Evolutionary conservation across 2,888 invertebrate species (phyloP), one percentile per base, ranked within the genome.

Genomic region (Arge pagana): DNA sequence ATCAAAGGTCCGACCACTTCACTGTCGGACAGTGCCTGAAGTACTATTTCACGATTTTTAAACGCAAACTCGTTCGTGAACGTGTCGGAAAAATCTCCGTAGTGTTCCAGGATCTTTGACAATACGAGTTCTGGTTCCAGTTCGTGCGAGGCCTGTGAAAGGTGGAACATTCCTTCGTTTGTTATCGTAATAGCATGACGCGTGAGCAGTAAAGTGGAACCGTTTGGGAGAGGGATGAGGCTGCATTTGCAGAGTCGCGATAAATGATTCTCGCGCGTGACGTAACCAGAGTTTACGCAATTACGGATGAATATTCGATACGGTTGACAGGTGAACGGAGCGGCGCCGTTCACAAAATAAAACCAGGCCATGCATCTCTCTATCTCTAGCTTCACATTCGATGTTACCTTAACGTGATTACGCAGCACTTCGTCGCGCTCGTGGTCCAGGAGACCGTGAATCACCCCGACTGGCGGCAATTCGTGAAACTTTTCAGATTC

Each of bases 11-110:
- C 90, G 16, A 90, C 85, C 15, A 91, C 89, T 52, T 91, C 83
- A 5, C 93, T 92, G 77, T 96, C 96, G 48, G 94, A 93, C 55
- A 97, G 82, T 53, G 95, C 85, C 71, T 93, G 91, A 58, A 97
- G 81, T 4, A 96, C 85, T 45, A 87, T 83, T 74, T 94, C 90
- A 23, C 93, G 83, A 70, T 87, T 83, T 80, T 70, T 85, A 78
- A 41, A 81, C 77, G 37, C 77, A 76, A 79, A 82, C 77, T 59
- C 84, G 79, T 65, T 82, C 78, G 57, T 82, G 81, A 68, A 86
- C 81, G 61, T 81, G 68, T 63, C 83, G 81, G 66, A 82, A 78
- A 63, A 66, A 39, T 68, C 68, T 16, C 66, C 67, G 50, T 76
- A 76, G 50, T 74, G 71, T 51, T 72, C 69, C 40, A 75, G 62